Base-by-base conservation (phyloP, 2,113 vertebrate species). In the Myanophis thanlyinensis region DNA sequence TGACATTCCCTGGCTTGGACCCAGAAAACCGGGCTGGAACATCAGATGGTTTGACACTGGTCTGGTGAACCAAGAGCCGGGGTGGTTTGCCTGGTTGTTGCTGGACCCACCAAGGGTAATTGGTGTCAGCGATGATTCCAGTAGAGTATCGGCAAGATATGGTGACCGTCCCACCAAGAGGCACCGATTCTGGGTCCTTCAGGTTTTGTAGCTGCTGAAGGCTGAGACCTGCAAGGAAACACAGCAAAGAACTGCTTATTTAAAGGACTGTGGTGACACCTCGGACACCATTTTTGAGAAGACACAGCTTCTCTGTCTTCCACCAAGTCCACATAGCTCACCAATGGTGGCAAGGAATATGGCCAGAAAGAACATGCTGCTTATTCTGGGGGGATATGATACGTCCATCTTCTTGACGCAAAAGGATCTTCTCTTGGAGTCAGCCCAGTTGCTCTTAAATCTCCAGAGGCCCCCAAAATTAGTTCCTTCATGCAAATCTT, bases 121-220 rank as follows among this genome's bases (percentile, higher is more conserved):
- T 89, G 40, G 9, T 44, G 53, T 56, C 80, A 30, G 3, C 1
- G 11, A 91, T 85, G 15, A 5, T 56, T 54, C 80, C 90, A 47
- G 23, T 46, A 30, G 23, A 48, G 4, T 53, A 47, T 54, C 40
- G 52, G 88, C 94, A 94, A 49, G 47, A 46, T 8, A 94, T 12
- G 44, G 30, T 93, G 54, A 92, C 52, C 5, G 73, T 92, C 47
- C 91, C 23, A 47, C 92, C 94, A 22, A 80, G 59, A 8, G 56
- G n/a, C 23, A 91, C 84, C 8, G 46, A 89, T 40, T 93, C 54
- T 15, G 59, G 47, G 4, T 54, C 40, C 52, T 91, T 91, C 90
- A 93, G 51, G 30, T 54, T 48, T 62, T 93, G 91, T 25, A 93
- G 80, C 85, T 93, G 90, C 85, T 94, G 94, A 51, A 87, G 67